phyloP scores from a whole-genome alignment of 2,888 invertebrate species.

The Thecophora atra region DNA sequence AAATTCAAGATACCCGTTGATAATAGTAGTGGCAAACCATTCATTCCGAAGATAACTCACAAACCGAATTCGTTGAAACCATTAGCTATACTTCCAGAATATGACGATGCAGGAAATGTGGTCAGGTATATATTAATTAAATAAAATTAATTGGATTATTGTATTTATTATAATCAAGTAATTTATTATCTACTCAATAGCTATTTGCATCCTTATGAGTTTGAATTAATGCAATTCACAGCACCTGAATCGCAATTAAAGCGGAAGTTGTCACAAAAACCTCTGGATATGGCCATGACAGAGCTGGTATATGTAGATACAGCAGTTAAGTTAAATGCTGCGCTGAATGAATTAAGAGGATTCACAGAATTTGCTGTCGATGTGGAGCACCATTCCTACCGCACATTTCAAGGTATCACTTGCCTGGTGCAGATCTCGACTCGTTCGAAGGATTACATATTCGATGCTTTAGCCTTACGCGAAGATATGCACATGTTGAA shows the following conservation, averaged over 20 bases:
- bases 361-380: conserved; percentile 88
- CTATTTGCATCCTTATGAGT: conserved; percentile 88
- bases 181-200: conserved; percentile 63
- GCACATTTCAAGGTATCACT: conserved; percentile 92
- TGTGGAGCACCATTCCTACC: conserved; percentile 91
- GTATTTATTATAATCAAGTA: not conserved
- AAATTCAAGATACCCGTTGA: conserved; percentile 86
- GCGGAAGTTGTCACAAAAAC: conserved; percentile 62
- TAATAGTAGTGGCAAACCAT: conserved; percentile 77
- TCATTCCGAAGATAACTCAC: conserved; percentile 83
- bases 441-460: conserved; percentile 79
- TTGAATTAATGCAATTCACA: conserved; percentile 80
- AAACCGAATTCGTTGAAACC: conserved; percentile 91
- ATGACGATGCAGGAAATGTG: conserved; percentile 72
- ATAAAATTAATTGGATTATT: not conserved
- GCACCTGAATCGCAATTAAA: conserved; percentile 69
- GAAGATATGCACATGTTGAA: conserved; percentile 85
- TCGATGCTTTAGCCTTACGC: conserved; percentile 88
- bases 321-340: conserved; percentile 70
- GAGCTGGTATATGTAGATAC: conserved; percentile 76
- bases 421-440: conserved; percentile 97
- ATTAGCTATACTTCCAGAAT: conserved; percentile 76
- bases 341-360: conserved; percentile 74
- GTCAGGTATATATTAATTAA: conserved; percentile 64
- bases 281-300: conserved; percentile 71